phyloP scores from a whole-genome alignment of 2,888 invertebrate genomes.

The Parelbella ahira region DNA sequence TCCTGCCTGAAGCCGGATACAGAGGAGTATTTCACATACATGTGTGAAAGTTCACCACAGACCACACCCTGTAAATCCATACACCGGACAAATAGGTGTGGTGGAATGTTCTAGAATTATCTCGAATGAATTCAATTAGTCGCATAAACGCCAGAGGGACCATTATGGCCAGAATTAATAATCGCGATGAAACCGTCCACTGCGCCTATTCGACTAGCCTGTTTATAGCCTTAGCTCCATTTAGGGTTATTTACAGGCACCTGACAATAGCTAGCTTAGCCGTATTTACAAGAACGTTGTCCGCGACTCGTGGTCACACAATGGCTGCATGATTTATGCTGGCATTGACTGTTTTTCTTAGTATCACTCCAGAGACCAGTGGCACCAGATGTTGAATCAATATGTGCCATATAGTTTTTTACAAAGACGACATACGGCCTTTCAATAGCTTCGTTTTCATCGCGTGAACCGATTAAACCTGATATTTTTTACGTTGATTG shows the following conservation, averaged over 20 bases:
- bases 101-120: background rate
- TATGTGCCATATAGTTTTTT: too few relatives aligned
- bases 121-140: slow-evolving; percentile 15
- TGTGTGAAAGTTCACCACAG: too few relatives aligned
- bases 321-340: slow-evolving; percentile 52
- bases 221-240: slow-evolving; percentile 24
- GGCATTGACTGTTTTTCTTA: slow-evolving; percentile 59
- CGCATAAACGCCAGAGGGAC: slow-evolving; percentile 16
- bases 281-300: slow-evolving; percentile 53
- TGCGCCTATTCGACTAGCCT: slow-evolving; percentile 32
- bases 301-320: slow-evolving; percentile 39
- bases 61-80: too few relatives aligned
- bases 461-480: too few relatives aligned
- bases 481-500: too few relatives aligned
- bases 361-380: slow-evolving; percentile 40
- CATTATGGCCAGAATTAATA: slow-evolving; percentile 46
- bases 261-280: slow-evolving; percentile 46
- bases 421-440: too few relatives aligned
- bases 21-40: too few relatives aligned
- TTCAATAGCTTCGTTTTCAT: too few relatives aligned
- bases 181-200: slow-evolving; percentile 37
- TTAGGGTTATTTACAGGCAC: slow-evolving; percentile 42
- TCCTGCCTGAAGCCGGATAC: too few relatives aligned
- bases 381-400: slow-evolving; percentile 27
- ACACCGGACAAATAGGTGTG: too few relatives aligned